phyloP scores from a whole-genome alignment of 2,113 vertebrate genomes.

The Corythornis vintsioides region DNA sequence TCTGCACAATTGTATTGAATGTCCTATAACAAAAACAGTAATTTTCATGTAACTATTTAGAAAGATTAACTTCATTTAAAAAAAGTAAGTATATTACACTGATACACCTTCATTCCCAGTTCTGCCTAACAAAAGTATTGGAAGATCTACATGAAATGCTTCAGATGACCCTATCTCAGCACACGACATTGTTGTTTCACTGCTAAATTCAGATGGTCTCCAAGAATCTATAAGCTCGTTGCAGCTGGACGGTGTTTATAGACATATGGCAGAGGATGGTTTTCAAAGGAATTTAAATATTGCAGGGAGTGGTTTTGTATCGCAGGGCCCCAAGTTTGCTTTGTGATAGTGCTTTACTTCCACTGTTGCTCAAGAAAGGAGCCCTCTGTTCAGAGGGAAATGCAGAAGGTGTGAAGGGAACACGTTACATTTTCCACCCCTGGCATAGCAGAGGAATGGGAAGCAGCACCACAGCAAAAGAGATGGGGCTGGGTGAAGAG shows the following conservation, averaged over 20 bases:
- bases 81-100: background rate
- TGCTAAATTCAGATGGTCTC: background rate
- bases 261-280: conserved; percentile 41
- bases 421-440: background rate
- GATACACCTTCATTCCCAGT: background rate
- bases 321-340: conserved; percentile 48
- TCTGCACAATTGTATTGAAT: background rate
- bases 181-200: background rate
- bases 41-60: background rate
- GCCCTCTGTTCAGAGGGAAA: conserved; percentile 26
- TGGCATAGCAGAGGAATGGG: background rate
- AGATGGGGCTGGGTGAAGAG: background rate
- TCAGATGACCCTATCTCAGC: background rate
- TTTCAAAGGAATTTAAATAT: conserved; percentile 64
- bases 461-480: background rate
- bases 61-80: background rate
- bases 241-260: conserved; percentile 43
- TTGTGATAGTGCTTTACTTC: conserved; percentile 12
- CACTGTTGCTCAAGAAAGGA: conserved; percentile 27
- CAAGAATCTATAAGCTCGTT: background rate
- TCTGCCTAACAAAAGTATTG: background rate
- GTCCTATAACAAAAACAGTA: background rate
- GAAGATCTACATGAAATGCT: background rate
- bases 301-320: conserved; percentile 40
- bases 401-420: conserved; percentile 7